A percentile compares a stretch with the other conserved stretches of the same genome.
These are phyloP conservation scores for Drosophila tropicalis DNA, from an alignment of 1,140 invertebrate species.

Conservation along the genomic window DNA sequence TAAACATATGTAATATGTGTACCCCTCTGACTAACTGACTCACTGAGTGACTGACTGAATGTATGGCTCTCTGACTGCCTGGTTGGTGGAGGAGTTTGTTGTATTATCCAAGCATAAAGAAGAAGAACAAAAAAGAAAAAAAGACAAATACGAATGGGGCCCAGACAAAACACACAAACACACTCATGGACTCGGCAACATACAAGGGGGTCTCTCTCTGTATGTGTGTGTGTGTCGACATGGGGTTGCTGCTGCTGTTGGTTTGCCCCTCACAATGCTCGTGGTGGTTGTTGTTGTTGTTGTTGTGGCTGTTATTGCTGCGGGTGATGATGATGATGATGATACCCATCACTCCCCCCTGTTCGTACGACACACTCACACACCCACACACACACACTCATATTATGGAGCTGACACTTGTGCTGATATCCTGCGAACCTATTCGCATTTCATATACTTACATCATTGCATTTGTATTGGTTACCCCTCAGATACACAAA, in stretches of 20 bases:
- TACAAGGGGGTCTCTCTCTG: constrained; percentile 19
- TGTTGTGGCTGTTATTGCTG: constrained; percentile 28
- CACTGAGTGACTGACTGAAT: constrained; percentile 16
- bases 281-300: background rate
- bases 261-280: constrained; percentile 27
- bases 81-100: constrained; percentile 24
- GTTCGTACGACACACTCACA: too few relatives aligned
- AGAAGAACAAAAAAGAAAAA: constrained; percentile 28
- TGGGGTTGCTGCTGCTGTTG: constrained; percentile 34
- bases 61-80: constrained; percentile 12
- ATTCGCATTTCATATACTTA: constrained; percentile 83
- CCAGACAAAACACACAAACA: constrained; percentile 20
- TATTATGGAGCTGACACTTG: constrained; percentile 67
- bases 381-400: constrained; percentile 14
- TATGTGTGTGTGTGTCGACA: constrained; percentile 22
- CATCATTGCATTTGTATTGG: constrained; percentile 78
- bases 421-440: constrained; percentile 80
- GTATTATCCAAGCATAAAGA: constrained; percentile 18
- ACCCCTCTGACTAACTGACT: constrained; percentile 40
- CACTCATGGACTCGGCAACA: constrained; percentile 38
- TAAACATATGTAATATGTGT: constrained; percentile 76
- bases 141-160: constrained; percentile 31
- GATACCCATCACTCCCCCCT: constrained; percentile 27
- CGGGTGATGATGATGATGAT: constrained; percentile 56
- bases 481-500: constrained; percentile 45